Evolutionary conservation across 2,888 invertebrate species (phyloP), one percentile per base, ranked within the genome.

Genomic region (Pantelozetes paolii): DNA sequence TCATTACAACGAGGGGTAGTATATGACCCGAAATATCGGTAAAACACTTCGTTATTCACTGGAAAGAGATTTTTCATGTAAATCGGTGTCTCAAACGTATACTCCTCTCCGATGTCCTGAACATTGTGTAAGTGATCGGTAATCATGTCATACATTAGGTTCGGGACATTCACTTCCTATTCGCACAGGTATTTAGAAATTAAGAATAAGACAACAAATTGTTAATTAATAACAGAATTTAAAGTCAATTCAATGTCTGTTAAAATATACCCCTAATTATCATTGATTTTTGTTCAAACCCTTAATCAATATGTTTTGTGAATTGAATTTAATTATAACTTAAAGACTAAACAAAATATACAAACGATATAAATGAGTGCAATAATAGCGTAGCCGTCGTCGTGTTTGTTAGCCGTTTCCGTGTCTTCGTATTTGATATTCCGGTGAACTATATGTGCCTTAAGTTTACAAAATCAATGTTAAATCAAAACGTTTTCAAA

Each of bases 1-100:
- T 74, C 74, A 30, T 74, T 69, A 36, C 74, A 74, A 18, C 28
- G 32, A 9, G 74, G 74, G 3, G 70, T 70, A 18, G 74, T 74
- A 28, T 74, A 74, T 20, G 74, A 74, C 15, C 74, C 74, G 23
- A 48, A 74, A 57, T 74, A 74, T 11, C 74, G 74, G 23, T 70
- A 70, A 50, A 74, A 74, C 20, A 42, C 13, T 1, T 74, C 50
- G 2, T 69, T 70, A 59, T 50, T 48, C 9, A n/a, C n/a, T 28
- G 74, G 74, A 18, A 74, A 30, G 11, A 74, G 32, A 54, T 26
- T 70, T 13, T 70, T 20, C 54, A 74, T 20, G 13, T 18, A 54
- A 18, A 74, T 70, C 28, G 74, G 69, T 13, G 69, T 40, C 15
- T 74, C 57, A 3, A 74, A 40, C 2, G 45, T 48, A n/a, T 42